Base-by-base conservation (phyloP, 2,113 vertebrate genomes). In the Plestiodon gilberti region DNA sequence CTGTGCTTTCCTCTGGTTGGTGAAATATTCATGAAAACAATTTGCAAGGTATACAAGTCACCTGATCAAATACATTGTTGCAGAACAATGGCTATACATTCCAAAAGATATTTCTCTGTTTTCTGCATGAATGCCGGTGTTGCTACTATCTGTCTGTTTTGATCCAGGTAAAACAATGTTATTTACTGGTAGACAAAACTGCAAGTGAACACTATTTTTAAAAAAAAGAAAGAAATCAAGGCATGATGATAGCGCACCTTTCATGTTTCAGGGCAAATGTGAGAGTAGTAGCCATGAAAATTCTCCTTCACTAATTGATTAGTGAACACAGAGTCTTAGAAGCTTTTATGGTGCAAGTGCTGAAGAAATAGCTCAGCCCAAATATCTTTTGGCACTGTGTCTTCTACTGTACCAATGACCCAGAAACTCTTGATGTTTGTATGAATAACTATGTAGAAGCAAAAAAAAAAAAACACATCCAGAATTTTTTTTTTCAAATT, bases 21-120 rank as follows among this genome's bases (percentile, higher is more conserved):
- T 92, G 89, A 93, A 94, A 94, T 88, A 91, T 92, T 81, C 88
- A 89, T 89, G 86, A 79, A 91, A 92, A 88, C 40, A 76, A 84
- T 92, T 74, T 88, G 62, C 88, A 92, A 93, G 91, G 33, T 84
- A 74, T 79, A 87, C 35, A 85, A 71, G 4, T 67, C 79, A 85
- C 81, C 91, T 90, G 78, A 93, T 74, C 64, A 83, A 87, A 88
- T 77, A 71, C 1, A 6, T 83, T 35, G 81, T 84, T 91, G 43
- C 77, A 84, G 75, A 64, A 88, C 88, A 92, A 93, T 43, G 0
- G 23, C 3, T 79, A n/a, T 55, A 33, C 40, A 65, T 64, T 23
- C 65, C 38, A 30, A 80, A n/a, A 80, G 64, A 2, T 0, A 17
- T 89, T 87, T 81, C 43, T 33, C 91, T 52, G 35, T 20, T 67